Evolutionary conservation across 2,888 invertebrate genomes (phyloP).

Genomic region (Pilophorus perplexus): DNA sequence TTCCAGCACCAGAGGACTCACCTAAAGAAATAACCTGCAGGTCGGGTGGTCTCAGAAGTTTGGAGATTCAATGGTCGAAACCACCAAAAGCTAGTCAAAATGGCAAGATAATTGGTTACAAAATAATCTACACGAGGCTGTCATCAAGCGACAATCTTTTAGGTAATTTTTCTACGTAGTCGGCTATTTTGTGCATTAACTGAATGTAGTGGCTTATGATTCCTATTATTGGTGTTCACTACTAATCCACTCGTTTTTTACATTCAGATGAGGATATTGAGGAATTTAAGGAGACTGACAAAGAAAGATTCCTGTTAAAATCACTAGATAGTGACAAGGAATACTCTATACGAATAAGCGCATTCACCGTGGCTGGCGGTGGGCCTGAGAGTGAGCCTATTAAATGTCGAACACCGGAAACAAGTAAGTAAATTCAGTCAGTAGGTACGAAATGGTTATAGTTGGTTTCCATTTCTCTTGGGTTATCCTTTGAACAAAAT

Average conservation of each 20-base stretch:
- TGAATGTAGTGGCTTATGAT: no score
- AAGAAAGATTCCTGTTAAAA: constrained; percentile 21
- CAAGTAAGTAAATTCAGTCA: constrained; percentile 10
- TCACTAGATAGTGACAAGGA: constrained; percentile 34
- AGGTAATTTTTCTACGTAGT: constrained; percentile 26
- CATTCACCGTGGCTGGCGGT: constrained; percentile 38
- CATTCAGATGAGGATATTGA: constrained; percentile 40
- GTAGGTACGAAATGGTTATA: no score
- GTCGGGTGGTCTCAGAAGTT: constrained; percentile 75
- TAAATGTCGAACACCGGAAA: constrained; percentile 29
- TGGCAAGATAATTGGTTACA: constrained; percentile 43
- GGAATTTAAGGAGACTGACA: constrained; percentile 31
- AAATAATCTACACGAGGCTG: constrained; percentile 36
- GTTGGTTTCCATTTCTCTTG: no score
- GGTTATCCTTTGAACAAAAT: neutral
- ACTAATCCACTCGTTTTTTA: no score
- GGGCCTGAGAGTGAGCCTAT: constrained; percentile 37
- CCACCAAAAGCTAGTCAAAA: constrained; percentile 41
- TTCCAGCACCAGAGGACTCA: constrained; percentile 73
- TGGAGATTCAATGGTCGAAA: constrained; percentile 62
- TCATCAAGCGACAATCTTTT: constrained; percentile 14
- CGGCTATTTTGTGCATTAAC: no score
- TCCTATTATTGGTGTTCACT: no score
- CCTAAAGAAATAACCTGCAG: constrained; percentile 79
- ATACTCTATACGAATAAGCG: constrained; percentile 40